A percentile compares a stretch with the other conserved stretches of the same genome.
Conservation (phyloP, 2,113 vertebrate species). For the Myiozetetes cayanensis region DNA sequence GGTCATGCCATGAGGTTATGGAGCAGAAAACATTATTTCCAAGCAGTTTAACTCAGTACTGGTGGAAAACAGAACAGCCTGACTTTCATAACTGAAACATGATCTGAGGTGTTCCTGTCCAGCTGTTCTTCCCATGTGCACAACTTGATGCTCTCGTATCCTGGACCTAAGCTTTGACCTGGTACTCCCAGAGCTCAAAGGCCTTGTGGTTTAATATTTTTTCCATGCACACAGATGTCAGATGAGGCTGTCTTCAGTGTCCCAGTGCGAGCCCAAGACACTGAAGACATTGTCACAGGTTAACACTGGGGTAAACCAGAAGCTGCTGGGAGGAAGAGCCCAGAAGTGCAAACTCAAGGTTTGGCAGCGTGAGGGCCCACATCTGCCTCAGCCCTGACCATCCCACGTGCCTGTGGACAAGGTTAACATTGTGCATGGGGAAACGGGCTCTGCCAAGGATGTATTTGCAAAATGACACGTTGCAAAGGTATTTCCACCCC, state of each 20-base stretch:
- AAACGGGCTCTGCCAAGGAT: slow-evolving; percentile 23
- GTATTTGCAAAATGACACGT: slow-evolving; percentile 49
- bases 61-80: background rate
- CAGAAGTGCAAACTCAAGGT: background rate
- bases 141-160: background rate
- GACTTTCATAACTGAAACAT: background rate
- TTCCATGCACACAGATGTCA: background rate
- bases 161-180: background rate
- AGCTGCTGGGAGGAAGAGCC: background rate
- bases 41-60: background rate
- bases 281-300: background rate
- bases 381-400: background rate
- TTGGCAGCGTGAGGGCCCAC: background rate
- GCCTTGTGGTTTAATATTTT: background rate
- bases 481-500: slow-evolving; percentile 8
- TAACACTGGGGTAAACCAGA: background rate
- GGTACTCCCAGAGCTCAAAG: background rate
- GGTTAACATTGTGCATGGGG: background rate
- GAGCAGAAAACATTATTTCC: slow-evolving; percentile 56
- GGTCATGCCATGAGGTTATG: slow-evolving; percentile 23
- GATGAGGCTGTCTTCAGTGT: background rate
- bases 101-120: background rate
- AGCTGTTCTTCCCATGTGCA: background rate
- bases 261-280: background rate
- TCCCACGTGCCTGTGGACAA: background rate